Evolutionary conservation across 1,140 invertebrate species (phyloP).

Genomic region (Pararge aegeria): DNA sequence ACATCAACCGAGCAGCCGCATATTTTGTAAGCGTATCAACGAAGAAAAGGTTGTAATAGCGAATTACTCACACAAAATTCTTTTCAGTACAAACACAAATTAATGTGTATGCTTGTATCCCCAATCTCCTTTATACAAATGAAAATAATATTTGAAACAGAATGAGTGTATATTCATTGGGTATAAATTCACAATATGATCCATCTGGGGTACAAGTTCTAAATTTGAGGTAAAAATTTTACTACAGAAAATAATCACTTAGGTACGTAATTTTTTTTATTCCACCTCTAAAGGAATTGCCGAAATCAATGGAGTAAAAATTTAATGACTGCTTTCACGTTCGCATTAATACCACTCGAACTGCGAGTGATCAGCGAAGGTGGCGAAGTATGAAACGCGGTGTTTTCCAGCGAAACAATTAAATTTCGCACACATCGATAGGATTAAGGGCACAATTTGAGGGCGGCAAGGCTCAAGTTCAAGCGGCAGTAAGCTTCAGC

Average conservation of each 20-base stretch:
- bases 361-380: constrained; percentile 53
- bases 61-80: background rate
- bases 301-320: constrained; percentile 60
- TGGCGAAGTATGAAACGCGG: constrained; percentile 55
- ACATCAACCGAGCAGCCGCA: constrained; percentile 8
- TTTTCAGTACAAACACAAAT: background rate
- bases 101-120: background rate
- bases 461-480: constrained; percentile 38
- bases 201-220: no score
- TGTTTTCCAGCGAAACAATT: constrained; percentile 71
- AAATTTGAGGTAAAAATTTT: background rate
- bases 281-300: constrained; percentile 46
- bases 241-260: background rate
- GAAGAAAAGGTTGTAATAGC: constrained; percentile 4
- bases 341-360: constrained; percentile 66
- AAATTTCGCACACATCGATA: constrained; percentile 65
- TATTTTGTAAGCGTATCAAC: constrained; percentile 3
- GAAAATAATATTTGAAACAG: background rate
- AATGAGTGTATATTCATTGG: no score
- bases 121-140: background rate
- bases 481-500: constrained; percentile 45
- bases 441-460: constrained; percentile 50
- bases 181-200: no score
- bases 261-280: background rate
- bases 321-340: constrained; percentile 75